Evolutionary conservation across 1,140 invertebrate genomes (phyloP).

Genomic region (Meloidogyne chitwoodi): DNA sequence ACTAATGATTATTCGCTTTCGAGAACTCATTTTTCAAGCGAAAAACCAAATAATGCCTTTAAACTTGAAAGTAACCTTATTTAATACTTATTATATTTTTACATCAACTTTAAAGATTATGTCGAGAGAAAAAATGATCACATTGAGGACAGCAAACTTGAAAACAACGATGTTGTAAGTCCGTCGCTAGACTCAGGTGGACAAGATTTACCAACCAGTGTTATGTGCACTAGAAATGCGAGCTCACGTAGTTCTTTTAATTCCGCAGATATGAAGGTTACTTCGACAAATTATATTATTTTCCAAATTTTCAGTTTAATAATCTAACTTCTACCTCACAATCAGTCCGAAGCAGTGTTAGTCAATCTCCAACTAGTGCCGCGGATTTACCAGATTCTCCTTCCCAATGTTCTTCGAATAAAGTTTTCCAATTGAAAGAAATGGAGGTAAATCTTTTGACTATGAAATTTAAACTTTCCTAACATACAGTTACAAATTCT

Average conservation of each 20-base stretch:
- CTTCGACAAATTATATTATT: not conserved
- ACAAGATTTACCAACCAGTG: constrained; percentile 6
- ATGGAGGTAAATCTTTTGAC: constrained; percentile 7
- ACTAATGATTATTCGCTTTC: not conserved
- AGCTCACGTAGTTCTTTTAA: constrained; percentile 1
- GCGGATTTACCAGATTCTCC: constrained; percentile 29
- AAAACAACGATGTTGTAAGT: not conserved
- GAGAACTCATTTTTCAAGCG: not conserved
- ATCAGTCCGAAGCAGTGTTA: constrained; percentile 12
- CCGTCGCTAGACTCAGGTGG: not conserved
- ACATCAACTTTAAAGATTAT: not conserved
- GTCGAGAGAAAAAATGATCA: not conserved
- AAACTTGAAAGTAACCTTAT: not conserved
- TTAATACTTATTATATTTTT: not conserved
- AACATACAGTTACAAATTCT: not conserved
- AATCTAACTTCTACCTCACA: not conserved
- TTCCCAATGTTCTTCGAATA: constrained; percentile 21
- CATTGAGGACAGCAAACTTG: not conserved
- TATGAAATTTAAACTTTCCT: not conserved
- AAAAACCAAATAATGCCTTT: not conserved
- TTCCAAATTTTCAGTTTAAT: not conserved
- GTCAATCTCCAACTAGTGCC: constrained; percentile 21
- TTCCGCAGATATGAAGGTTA: not conserved
- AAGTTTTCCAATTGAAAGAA: constrained; percentile 9
- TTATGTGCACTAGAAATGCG: constrained; percentile 5